Base-by-base conservation (phyloP, 2,113 vertebrate genomes). In the Elaphurus davidianus region DNA sequence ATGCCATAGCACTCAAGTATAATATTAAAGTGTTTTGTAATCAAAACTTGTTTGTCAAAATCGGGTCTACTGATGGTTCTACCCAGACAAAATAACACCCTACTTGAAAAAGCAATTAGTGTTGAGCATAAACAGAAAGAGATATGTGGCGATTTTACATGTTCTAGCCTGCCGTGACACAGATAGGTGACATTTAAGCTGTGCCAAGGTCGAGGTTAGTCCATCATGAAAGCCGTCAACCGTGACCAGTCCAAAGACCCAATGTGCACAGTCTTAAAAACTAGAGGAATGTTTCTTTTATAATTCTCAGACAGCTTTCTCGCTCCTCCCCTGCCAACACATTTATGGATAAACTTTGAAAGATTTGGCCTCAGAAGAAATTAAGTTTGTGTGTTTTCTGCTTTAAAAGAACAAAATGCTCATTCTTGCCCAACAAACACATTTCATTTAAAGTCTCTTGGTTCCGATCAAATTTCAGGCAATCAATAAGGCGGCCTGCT, bases 401-500 rank as follows among this genome's bases (percentile, higher is more conserved):
- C 62, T 81, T 57, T 67, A 78, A 87, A 94, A 62, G 27, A 23
- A 91, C 1, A 97, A 88, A 30, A 0, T 17, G 0, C 95, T 98
- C 27, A 79, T 94, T 98, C 60, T 93, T 96, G 23, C 21, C 90
- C 40, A 97, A 78, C 12, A 95, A 95, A 10, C n/a, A 59, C 85
- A 98, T 98, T 96, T 94, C 90, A 97, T 98, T 98, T 60, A 92
- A 96, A 98, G 94, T 89, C 71, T 97, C n/a, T 96, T 97, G 74
- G n/a, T 79, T 96, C 71, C 47, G 54, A 97, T 88, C 76, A 97
- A 82, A 74, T 95, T 95, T 87, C 81, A 97, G 91, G 96, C 82
- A 59, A 97, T 87, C 76, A 96, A 92, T 87, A 98, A 96, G 90
- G 54, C 79, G 97, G 90, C 92, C 87, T 97, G 60, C 13, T 83